phyloP scores from a whole-genome alignment of 1,140 invertebrate genomes.

The Eurosta solidaginis region DNA sequence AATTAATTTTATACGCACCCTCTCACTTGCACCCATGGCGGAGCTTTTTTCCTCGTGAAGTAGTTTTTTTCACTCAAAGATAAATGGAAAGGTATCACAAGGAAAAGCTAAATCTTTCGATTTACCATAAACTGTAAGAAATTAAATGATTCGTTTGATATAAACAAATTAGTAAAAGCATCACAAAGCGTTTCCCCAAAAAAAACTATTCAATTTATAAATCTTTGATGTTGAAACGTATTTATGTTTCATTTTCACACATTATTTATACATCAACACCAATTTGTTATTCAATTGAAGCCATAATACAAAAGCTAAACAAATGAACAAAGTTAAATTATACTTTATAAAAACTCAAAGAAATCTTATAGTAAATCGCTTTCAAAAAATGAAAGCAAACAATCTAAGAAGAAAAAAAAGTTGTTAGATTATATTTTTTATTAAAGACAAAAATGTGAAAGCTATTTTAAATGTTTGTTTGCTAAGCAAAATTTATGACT shows the following conservation, averaged over 20 bases:
- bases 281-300: conserved; percentile 20
- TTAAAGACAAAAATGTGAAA: neutral
- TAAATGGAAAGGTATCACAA: neutral
- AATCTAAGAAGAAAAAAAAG: neutral
- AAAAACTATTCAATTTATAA: neutral
- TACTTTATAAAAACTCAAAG: neutral
- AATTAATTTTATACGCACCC: neutral
- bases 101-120: neutral
- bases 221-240: neutral
- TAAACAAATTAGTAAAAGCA: neutral
- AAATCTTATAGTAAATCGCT: neutral
- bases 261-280: conserved; percentile 20
- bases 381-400: neutral
- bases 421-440: neutral
- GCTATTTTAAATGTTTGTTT: neutral
- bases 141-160: neutral
- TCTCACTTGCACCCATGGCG: neutral
- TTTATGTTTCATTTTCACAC: neutral
- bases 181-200: no score
- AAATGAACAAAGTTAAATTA: neutral
- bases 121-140: neutral
- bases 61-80: no score
- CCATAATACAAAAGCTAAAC: neutral
- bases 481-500: no score
- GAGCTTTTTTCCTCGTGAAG: neutral